Conservation (phyloP, 1,140 invertebrate species). For the Tetragonula clypearis region DNA sequence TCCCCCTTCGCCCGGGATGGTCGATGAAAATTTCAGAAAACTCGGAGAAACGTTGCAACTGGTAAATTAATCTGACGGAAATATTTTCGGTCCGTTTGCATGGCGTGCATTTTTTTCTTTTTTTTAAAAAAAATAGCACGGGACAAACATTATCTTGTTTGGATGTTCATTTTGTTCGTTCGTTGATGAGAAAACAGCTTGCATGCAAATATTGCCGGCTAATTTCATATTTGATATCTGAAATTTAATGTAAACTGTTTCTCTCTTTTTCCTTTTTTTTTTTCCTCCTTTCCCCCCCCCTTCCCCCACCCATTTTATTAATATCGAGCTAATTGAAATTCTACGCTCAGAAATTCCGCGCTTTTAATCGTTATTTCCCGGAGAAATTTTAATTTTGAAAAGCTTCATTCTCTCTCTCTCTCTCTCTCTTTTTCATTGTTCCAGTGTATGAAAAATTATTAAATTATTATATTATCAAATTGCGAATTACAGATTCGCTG, state of each 20-base stretch:
- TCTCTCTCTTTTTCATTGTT: background rate
- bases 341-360: background rate
- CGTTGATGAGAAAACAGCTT: background rate
- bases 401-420: background rate
- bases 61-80: background rate
- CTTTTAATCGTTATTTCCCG: background rate
- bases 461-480: background rate
- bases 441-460: background rate
- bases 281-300: no score
- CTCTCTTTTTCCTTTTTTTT: background rate
- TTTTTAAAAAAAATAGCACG: background rate
- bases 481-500: background rate
- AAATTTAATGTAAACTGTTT: background rate
- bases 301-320: background rate
- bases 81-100: background rate
- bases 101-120: background rate
- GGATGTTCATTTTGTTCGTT: background rate
- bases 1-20: background rate
- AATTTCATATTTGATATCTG: background rate
- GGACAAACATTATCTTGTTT: background rate
- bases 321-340: background rate
- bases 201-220: background rate
- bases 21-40: constrained; percentile 53
- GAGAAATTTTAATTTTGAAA: background rate
- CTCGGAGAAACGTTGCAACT: background rate